A percentile compares a stretch with the other conserved stretches of the same genome.
These are phyloP conservation scores for Trachelus stipa DNA, from an alignment of 2,888 invertebrate species.

Conservation along the genomic window DNA sequence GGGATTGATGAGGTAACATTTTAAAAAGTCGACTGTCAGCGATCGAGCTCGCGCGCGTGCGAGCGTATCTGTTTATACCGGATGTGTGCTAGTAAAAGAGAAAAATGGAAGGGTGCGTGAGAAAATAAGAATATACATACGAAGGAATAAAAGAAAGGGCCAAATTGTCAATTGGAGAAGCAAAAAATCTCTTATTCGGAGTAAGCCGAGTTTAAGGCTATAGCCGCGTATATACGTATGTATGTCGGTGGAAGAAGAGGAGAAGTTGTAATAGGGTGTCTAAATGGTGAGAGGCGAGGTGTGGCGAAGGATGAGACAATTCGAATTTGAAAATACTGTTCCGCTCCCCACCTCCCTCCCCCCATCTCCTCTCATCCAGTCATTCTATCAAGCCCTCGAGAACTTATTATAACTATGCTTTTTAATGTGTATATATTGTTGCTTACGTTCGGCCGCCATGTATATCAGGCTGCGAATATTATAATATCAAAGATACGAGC, in stretches of 20 bases:
- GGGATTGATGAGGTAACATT: not conserved
- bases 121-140: not conserved
- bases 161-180: not conserved
- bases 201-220: not conserved
- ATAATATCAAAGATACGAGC: not conserved
- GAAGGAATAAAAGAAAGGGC: not conserved
- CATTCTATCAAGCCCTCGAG: not conserved
- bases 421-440: conserved; percentile 61
- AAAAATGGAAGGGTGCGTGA: not conserved
- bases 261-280: not conserved
- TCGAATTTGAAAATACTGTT: not conserved
- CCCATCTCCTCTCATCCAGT: not conserved
- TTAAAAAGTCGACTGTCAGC: too few species aligned
- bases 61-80: not conserved
- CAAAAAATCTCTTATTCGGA: not conserved
- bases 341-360: too few species aligned
- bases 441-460: conserved; percentile 51
- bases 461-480: conserved; percentile 38
- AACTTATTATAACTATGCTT: conserved; percentile 45
- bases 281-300: not conserved
- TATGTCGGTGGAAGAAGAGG: not conserved
- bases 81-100: not conserved
- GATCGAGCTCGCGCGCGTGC: not conserved
- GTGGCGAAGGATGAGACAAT: not conserved
- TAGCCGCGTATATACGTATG: not conserved